Percentiles rank a stretch among this genome's conserved stretches.
These are phyloP conservation scores for Sicus ferrugineus DNA, from an alignment of 2,888 invertebrate genomes.

Conservation along the genomic window DNA sequence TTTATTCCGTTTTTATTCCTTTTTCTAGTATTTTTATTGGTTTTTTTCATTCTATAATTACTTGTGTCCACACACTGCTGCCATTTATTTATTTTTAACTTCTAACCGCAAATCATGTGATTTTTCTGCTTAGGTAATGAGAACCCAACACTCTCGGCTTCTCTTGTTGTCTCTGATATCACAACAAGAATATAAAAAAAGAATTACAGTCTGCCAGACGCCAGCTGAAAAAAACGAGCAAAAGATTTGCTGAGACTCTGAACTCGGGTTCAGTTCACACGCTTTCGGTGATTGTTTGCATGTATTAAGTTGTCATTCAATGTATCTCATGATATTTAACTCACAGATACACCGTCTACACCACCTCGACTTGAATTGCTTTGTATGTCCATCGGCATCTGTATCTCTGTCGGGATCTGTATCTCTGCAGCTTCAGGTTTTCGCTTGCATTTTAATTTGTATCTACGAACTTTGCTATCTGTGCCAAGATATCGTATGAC, in stretches of 20 bases:
- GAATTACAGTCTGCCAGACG: neutral
- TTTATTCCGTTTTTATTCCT: neutral
- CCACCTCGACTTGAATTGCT: no score
- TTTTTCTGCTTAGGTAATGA: conserved; percentile 25
- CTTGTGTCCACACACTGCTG: conserved; percentile 16
- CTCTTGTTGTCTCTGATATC: neutral
- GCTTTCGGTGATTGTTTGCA: conserved; percentile 57
- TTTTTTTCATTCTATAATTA: conserved; percentile 25
- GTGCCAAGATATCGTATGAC: no score
- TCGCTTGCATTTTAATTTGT: neutral
- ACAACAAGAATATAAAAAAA: no score
- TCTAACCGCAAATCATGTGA: conserved; percentile 29
- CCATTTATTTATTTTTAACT: conserved; percentile 10
- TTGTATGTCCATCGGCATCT: no score
- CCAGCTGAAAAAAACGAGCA: neutral
- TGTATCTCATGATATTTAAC: neutral
- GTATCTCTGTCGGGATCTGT: no score
- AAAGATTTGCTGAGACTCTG: conserved; percentile 18
- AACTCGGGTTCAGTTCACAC: conserved; percentile 62
- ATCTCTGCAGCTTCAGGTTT: neutral
- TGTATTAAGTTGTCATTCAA: neutral
- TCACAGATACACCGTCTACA: no score
- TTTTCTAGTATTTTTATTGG: neutral
- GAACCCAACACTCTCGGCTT: neutral
- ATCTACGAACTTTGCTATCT: neutral